Percentiles rank a stretch among this genome's conserved stretches.
These are phyloP conservation scores for Dicyrtomina minuta DNA, from an alignment of 2,888 invertebrate genomes.

Conservation along the genomic window DNA sequence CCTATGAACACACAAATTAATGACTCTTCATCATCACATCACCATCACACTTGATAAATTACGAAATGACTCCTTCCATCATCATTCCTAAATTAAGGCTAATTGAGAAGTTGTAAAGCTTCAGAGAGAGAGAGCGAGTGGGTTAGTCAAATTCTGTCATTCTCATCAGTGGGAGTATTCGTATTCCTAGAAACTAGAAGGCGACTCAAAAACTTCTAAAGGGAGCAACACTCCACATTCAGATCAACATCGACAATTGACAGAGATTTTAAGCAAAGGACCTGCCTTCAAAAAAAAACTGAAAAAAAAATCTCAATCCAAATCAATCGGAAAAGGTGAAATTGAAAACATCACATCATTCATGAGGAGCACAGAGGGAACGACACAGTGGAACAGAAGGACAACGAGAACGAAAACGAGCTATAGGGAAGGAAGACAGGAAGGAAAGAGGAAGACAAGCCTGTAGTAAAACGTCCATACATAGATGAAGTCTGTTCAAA, in stretches of 20 bases:
- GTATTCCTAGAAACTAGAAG: not conserved
- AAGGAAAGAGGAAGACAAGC: not conserved
- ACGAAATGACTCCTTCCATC: conserved; percentile 26
- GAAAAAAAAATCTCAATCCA: too few species aligned
- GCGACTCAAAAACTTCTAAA: too few species aligned
- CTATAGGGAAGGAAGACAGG: not conserved
- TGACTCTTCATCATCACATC: conserved; percentile 19
- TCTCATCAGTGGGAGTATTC: too few species aligned
- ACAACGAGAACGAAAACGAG: not conserved
- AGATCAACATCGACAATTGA: too few species aligned
- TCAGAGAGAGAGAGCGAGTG: conserved; percentile 6
- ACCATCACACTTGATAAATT: conserved; percentile 21
- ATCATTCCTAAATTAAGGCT: conserved; percentile 19
- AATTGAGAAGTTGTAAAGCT: conserved; percentile 26
- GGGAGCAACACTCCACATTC: too few species aligned
- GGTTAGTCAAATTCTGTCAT: too few species aligned
- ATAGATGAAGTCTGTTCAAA: conserved; percentile 8
- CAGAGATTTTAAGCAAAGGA: too few species aligned
- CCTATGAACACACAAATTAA: conserved; percentile 19
- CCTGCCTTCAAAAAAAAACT: too few species aligned
- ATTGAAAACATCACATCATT: not conserved
- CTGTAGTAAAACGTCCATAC: too few species aligned
- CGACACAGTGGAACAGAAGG: not conserved
- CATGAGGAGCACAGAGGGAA: not conserved
- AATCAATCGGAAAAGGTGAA: not conserved